A percentile compares a stretch with the other conserved stretches of the same genome.
Conservation (phyloP, 2,888 invertebrate genomes). For the Nomada lathburiana region DNA sequence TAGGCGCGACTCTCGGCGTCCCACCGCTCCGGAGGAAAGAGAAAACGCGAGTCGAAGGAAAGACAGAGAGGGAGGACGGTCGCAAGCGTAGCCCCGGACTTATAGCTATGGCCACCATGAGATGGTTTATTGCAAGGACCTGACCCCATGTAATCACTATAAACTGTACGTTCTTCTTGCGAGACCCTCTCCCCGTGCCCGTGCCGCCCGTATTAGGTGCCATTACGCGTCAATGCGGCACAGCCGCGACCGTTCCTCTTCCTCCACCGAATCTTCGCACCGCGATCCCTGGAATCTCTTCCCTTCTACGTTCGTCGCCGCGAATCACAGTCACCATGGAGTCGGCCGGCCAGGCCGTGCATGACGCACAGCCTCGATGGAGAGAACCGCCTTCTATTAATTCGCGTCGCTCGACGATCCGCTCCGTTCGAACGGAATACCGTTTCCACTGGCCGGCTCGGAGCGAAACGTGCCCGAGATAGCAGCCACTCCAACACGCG, state of each 20-base stretch:
- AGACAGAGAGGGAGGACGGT: conserved; percentile 53
- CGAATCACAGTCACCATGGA: too few relatives aligned
- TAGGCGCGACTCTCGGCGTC: conserved; percentile 78
- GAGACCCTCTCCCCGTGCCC: conserved; percentile 67
- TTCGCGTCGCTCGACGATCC: conserved; percentile 26
- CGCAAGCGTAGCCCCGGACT: conserved; percentile 69
- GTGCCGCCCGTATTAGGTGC: conserved; percentile 82
- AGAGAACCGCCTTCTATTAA: not conserved
- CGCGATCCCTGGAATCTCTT: not conserved
- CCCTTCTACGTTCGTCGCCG: too few relatives aligned
- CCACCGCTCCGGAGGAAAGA: conserved; percentile 52
- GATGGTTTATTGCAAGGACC: conserved; percentile 84
- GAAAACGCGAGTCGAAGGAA: conserved; percentile 38
- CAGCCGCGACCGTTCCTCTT: conserved; percentile 35
- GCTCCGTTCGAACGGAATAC: conserved; percentile 3
- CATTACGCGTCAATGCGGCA: conserved; percentile 75
- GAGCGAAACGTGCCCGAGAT: conserved; percentile 26
- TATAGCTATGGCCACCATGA: conserved; percentile 81
- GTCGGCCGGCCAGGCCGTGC: not conserved
- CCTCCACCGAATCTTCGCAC: not conserved
- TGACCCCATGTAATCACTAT: conserved; percentile 84
- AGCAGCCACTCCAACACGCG: conserved; percentile 38
- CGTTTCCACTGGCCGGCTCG: not conserved
- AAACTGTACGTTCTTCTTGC: conserved; percentile 83
- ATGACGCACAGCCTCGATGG: too few relatives aligned